Evolutionary conservation across 2,888 invertebrate genomes (phyloP).

Genomic region (Erebia palarica): DNA sequence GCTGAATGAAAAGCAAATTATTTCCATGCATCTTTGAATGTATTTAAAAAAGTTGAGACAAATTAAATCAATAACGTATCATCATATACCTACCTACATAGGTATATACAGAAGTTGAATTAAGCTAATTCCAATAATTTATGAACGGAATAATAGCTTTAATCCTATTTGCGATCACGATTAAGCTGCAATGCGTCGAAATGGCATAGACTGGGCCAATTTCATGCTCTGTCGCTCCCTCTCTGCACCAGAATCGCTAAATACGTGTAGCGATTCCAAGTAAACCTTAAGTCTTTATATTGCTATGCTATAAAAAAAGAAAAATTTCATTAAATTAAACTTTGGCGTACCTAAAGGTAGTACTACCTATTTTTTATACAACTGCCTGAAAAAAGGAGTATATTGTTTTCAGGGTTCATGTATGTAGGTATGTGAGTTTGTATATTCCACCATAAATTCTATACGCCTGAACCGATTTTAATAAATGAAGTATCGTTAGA

Average conservation of each 20-base stretch:
- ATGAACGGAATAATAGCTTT: constrained; percentile 53
- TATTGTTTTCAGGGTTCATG: too few species aligned
- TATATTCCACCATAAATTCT: too few species aligned
- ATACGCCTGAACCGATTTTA: too few species aligned
- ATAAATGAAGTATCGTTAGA: too few species aligned
- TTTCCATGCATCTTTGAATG: too few species aligned
- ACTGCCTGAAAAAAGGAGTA: too few species aligned
- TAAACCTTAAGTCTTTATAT: constrained; percentile 22
- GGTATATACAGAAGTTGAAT: constrained; percentile 9
- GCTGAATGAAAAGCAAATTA: too few species aligned
- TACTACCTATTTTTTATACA: too few species aligned
- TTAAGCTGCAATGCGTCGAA: constrained; percentile 68
- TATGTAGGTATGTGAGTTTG: too few species aligned
- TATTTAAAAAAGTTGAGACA: too few species aligned
- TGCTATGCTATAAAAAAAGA: constrained; percentile 15
- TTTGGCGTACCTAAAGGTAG: not conserved
- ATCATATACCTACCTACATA: not conserved
- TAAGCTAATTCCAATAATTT: constrained; percentile 51
- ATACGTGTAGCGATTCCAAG: constrained; percentile 52
- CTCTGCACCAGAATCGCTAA: constrained; percentile 59
- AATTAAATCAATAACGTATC: not conserved
- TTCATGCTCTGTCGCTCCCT: constrained; percentile 78
- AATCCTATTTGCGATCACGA: constrained; percentile 61
- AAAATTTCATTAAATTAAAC: too few species aligned
- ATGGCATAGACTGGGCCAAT: constrained; percentile 70